Evolutionary conservation across 2,113 vertebrate species (phyloP).

Genomic region (Brachypodius melanocephalos): DNA sequence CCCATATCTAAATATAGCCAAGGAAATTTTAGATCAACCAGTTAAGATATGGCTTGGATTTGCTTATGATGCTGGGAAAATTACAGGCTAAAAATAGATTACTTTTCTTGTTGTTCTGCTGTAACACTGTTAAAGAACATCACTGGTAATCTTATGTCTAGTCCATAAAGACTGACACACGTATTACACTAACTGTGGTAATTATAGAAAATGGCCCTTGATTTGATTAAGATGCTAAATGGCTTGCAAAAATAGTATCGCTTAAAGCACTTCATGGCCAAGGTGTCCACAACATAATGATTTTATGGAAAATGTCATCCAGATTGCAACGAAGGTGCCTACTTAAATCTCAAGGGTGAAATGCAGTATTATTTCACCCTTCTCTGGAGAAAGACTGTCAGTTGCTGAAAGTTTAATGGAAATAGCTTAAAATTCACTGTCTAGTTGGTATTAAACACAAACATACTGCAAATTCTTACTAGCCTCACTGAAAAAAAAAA

Average conservation of each 20-base stretch:
- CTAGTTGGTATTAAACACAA: background rate
- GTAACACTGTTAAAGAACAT: background rate
- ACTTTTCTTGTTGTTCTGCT: background rate
- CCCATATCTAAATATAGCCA: background rate
- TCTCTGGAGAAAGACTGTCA: background rate
- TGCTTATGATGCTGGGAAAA: slow-evolving; percentile 3
- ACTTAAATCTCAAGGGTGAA: background rate
- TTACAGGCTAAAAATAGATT: slow-evolving; percentile 9
- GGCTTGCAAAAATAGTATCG: slow-evolving; percentile 5
- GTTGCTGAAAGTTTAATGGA: background rate
- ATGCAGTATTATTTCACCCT: background rate
- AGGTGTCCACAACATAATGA: background rate
- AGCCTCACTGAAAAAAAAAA: background rate
- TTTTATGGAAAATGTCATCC: background rate
- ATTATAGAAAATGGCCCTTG: slow-evolving; percentile 33
- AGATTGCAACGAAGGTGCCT: background rate
- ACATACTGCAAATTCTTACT: background rate
- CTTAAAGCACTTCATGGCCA: background rate
- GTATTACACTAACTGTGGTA: background rate
- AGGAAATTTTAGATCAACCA: background rate
- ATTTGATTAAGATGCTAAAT: slow-evolving; percentile 14
- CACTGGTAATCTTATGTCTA: background rate
- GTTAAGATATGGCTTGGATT: background rate
- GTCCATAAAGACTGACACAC: background rate
- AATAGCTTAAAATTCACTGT: background rate